phyloP scores from a whole-genome alignment of 2,888 invertebrate species.

The Thymelicus sylvestris region DNA sequence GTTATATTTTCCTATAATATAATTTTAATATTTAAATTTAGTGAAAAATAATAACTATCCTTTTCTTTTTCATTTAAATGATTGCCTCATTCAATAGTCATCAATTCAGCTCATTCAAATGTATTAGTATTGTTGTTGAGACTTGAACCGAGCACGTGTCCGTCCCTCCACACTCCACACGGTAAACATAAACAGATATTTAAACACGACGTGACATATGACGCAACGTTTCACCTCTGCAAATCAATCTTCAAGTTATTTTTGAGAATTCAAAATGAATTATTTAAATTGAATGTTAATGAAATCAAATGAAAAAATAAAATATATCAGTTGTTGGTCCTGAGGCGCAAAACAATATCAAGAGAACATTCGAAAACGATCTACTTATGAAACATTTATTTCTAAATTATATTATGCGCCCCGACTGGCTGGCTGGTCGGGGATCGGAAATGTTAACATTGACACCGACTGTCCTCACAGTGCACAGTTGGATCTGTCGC shows the following conservation, averaged over 20 bases:
- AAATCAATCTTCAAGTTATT: slow-evolving; percentile 5
- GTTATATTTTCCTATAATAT: no score
- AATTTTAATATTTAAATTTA: no score
- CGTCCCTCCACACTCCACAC: no score
- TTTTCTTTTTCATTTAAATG: no score
- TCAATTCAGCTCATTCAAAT: neutral
- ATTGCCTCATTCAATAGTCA: no score
- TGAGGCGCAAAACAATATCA: neutral
- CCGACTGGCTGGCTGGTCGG: neutral
- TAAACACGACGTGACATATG: neutral
- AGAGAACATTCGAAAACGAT: slow-evolving; percentile 4
- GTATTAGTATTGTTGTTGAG: neutral
- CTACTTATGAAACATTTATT: slow-evolving; percentile 23
- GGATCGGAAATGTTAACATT: slow-evolving; percentile 25
- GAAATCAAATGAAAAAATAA: neutral
- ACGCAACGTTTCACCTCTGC: neutral
- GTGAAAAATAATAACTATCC: no score
- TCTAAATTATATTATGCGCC: slow-evolving; percentile 21
- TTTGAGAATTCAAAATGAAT: neutral
- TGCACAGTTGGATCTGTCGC: neutral
- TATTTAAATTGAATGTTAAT: slow-evolving; percentile 5
- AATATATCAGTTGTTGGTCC: neutral
- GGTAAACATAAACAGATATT: neutral
- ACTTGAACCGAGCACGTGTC: neutral
- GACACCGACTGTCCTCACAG: slow-evolving; percentile 18